Base-by-base conservation (phyloP, 1,140 invertebrate genomes). In the Saccostrea cuccullata region DNA sequence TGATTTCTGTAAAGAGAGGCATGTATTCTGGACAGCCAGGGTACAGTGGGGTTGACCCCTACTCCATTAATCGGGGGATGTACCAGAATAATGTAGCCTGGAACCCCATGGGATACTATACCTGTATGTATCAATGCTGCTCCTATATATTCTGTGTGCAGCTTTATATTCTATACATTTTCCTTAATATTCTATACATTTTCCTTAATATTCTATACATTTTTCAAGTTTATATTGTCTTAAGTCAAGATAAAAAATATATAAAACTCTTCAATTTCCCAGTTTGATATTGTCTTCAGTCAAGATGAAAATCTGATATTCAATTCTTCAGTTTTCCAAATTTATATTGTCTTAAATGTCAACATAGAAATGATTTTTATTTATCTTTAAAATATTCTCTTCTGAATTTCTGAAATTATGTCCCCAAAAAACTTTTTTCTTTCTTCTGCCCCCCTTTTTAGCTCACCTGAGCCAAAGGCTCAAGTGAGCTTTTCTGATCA, bases 21-120 rank as follows among this genome's bases (percentile, higher is more conserved):
- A 77, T 77, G 70, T 77, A 77, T 77, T 77, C 70, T 77, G 70
- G 70, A 77, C 70, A 77, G 9, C 26, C 70, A 77, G 70, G 70
- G 70, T 77, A 77, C 30, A 36, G 26, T 36, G 70, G 30, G 26
- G 15, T 36, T 13, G 70, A 77, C 9, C 70, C 70, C 11, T 77
- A 77, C 13, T 23, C 70, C 70, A 2, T 77, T 26, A 77, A 77
- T 36, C 70, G 70, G 26, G 70, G 70, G 26, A 30, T 77, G 70
- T 77, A 77, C 70, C 70, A 77, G 30, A 15, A 1, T 36, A 30
- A 30, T 36, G 13, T 36, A 15, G 13, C 70, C 70, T 77, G 70
- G 70, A 77, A 30, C 70, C 26, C 26, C 13, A 77, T 77, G 70
- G 70, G 70, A 77, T 77, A 77, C 26, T 77, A 77, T 26, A 77